Conservation (phyloP, 2,113 vertebrate species). For the Chiloscyllium plagiosum region DNA sequence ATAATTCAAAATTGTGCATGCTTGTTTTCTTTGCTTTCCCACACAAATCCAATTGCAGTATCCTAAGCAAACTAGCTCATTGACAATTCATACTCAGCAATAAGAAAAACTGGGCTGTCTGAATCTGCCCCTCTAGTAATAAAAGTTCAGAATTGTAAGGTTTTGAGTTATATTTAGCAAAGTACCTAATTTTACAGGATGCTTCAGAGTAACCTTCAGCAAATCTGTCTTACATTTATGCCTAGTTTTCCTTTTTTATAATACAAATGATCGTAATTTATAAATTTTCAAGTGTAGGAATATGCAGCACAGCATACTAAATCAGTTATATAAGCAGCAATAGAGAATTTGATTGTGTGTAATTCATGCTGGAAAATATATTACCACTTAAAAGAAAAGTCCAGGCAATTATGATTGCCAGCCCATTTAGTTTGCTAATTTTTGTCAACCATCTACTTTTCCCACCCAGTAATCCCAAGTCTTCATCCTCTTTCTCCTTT, state of each 20-base stretch:
- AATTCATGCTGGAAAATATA: background rate
- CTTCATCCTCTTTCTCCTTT: background rate
- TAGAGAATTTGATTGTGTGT: background rate
- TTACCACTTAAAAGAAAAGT: background rate
- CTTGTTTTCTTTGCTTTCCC: background rate
- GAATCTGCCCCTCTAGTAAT: background rate
- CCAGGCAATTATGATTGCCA: background rate
- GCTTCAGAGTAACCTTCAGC: background rate
- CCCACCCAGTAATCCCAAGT: background rate
- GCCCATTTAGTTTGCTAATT: background rate
- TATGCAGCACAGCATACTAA: background rate
- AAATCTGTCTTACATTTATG: background rate
- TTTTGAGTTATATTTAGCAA: background rate
- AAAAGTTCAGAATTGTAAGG: background rate
- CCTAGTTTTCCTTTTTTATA: background rate
- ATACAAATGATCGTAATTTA: background rate
- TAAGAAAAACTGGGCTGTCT: background rate
- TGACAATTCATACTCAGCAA: background rate
- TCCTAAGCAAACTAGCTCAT: background rate
- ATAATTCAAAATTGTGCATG: too few relatives aligned
- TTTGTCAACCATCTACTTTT: background rate
- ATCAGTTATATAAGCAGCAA: background rate
- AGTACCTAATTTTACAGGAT: background rate
- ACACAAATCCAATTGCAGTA: background rate
- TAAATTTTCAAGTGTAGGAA: background rate